A percentile compares a stretch with the other conserved stretches of the same genome.
phyloP scores from a whole-genome alignment of 2,888 invertebrate species.

The Ophraella communa region DNA sequence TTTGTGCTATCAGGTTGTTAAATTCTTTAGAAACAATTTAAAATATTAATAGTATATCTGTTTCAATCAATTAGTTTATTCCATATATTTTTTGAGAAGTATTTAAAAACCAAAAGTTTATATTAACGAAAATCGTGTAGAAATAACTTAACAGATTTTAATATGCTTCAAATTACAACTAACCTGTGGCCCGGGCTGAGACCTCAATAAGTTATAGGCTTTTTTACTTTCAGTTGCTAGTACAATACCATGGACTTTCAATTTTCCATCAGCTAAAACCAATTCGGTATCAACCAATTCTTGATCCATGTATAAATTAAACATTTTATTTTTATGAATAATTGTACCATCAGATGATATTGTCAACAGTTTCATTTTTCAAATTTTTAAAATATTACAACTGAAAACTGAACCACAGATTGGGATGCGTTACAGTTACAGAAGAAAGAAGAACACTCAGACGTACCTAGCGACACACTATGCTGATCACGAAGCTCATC shows the following conservation, averaged over 20 bases:
- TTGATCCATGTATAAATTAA: not conserved
- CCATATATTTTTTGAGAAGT: no score
- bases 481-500: no score
- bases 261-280: not conserved
- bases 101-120: no score
- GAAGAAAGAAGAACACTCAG: no score
- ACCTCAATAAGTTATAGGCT: not conserved
- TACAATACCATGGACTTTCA: not conserved
- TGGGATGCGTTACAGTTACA: no score
- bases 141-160: not conserved
- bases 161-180: not conserved
- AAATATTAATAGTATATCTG: no score
- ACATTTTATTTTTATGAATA: not conserved
- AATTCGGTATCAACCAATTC: not conserved
- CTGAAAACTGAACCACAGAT: no score
- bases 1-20: no score
- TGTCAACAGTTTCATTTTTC: not conserved
- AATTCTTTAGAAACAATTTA: no score
- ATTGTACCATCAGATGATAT: not conserved
- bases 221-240: not conserved
- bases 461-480: no score
- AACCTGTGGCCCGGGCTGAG: not conserved
- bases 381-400: not conserved
- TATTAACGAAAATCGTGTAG: no score
- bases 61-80: no score